Evolutionary conservation across 2,888 invertebrate species (phyloP).

Genomic region (Tridacna gigas): DNA sequence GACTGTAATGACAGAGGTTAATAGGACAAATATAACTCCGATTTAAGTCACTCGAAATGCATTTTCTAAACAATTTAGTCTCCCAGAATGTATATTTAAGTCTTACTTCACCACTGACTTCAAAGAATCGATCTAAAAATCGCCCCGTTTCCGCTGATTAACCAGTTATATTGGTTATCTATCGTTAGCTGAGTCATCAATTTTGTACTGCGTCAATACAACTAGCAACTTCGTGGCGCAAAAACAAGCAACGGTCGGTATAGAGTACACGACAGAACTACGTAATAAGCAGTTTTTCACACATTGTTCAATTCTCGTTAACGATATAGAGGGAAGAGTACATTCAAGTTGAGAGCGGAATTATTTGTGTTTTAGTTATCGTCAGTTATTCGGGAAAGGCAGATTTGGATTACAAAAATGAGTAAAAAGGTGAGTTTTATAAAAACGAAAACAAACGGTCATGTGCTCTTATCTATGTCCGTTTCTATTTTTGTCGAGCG

Average conservation of each 20-base stretch:
- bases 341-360: background rate
- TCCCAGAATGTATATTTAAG: conserved; percentile 5
- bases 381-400: background rate
- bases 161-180: conserved; percentile 28
- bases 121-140: background rate
- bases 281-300: conserved; percentile 69
- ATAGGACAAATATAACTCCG: conserved; percentile 18
- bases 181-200: conserved; percentile 69
- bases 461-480: conserved; percentile 12
- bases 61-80: background rate
- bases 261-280: conserved; percentile 64
- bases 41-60: conserved; percentile 8
- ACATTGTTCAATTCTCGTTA: conserved; percentile 40
- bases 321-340: background rate
- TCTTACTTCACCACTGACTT: background rate
- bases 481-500: conserved; percentile 49
- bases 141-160: conserved; percentile 15
- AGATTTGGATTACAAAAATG: conserved; percentile 54
- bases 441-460: conserved; percentile 28
- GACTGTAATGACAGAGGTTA: conserved; percentile 9
- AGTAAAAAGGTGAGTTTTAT: conserved; percentile 73
- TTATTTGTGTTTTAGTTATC: conserved; percentile 1
- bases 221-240: conserved; percentile 69
- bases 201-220: conserved; percentile 68
- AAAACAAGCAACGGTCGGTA: conserved; percentile 68